phyloP scores from a whole-genome alignment of 2,113 vertebrate species.

The Heterochromis multidens region DNA sequence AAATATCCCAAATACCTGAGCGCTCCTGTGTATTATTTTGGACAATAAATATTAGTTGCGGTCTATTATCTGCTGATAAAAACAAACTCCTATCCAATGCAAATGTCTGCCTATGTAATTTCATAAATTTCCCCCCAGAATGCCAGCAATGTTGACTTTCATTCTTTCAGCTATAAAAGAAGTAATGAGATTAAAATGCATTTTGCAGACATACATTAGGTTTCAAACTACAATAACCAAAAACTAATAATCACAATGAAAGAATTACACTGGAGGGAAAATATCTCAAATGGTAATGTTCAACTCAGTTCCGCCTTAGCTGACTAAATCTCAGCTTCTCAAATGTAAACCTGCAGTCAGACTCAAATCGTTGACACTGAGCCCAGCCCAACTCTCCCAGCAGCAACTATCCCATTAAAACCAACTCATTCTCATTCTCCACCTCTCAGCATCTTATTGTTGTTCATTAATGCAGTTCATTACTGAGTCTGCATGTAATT shows the following conservation, averaged over 20 bases:
- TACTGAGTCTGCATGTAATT: conserved; percentile 34
- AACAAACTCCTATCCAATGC: background rate
- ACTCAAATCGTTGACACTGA: background rate
- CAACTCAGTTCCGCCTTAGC: background rate
- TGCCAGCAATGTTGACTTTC: background rate
- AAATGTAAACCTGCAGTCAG: background rate
- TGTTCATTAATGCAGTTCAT: conserved; percentile 50
- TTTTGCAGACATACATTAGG: accelerated
- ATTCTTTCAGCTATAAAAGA: background rate
- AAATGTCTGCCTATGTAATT: background rate
- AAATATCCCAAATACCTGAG: background rate
- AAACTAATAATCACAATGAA: background rate
- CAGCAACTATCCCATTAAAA: conserved; percentile 17
- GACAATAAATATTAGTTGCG: background rate
- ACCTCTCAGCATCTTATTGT: conserved; percentile 41
- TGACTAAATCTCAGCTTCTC: background rate
- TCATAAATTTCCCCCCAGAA: accelerated
- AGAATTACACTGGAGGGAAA: background rate
- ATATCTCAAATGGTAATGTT: background rate
- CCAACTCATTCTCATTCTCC: conserved; percentile 27
- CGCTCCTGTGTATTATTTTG: background rate
- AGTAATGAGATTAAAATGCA: background rate
- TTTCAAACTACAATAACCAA: background rate
- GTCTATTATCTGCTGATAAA: background rate
- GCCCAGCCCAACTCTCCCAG: background rate